These are phyloP conservation scores for Cephus cinctus DNA, from an alignment of 1,140 invertebrate species.

Conservation along the genomic window DNA sequence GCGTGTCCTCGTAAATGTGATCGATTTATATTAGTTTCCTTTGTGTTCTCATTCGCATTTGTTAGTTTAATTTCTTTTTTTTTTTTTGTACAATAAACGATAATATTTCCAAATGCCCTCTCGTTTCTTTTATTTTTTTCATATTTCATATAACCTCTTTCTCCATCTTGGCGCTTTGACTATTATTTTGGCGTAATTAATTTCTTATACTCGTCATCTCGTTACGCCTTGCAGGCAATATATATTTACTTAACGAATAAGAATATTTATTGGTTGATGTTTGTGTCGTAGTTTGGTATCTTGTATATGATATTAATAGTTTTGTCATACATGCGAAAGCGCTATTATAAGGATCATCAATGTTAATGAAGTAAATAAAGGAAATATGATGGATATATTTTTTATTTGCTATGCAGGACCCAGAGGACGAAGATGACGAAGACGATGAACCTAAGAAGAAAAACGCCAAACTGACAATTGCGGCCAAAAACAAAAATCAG, in stretches of 20 bases:
- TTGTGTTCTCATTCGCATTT: background rate
- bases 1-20: no score
- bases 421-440: slow-evolving; percentile 52
- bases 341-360: background rate
- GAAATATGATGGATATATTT: slow-evolving; percentile 6
- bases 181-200: no score
- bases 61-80: slow-evolving; percentile 16
- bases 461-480: slow-evolving; percentile 40
- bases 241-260: no score
- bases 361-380: background rate
- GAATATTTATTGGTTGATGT: no score
- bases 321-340: no score
- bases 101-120: slow-evolving; percentile 25
- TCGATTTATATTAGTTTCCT: background rate
- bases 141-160: slow-evolving; percentile 28
- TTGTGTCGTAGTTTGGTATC: no score
- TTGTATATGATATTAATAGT: no score
- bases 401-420: slow-evolving; percentile 37
- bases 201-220: no score
- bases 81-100: slow-evolving; percentile 45
- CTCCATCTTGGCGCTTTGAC: slow-evolving; percentile 35
- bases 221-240: no score
- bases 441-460: slow-evolving; percentile 54
- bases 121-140: slow-evolving; percentile 21
- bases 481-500: slow-evolving; percentile 51